Percentiles rank a stretch among this genome's conserved stretches.
Evolutionary conservation across 2,888 invertebrate genomes (phyloP).

Genomic region (Argynnis bischoffii): DNA sequence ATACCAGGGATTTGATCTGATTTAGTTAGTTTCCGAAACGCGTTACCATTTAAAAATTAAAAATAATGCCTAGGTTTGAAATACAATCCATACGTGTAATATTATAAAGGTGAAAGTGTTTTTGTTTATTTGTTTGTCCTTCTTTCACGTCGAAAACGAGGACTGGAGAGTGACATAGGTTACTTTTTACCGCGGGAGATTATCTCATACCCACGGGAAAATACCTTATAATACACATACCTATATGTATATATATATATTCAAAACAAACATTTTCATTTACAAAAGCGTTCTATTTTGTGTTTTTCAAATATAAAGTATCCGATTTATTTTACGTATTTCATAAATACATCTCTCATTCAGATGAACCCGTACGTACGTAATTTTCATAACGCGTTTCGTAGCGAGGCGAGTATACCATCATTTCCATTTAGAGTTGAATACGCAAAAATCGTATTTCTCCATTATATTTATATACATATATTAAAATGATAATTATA

Average conservation of each 20-base stretch:
- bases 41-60: not conserved
- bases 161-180: no score
- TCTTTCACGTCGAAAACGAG: no score
- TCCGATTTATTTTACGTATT: not conserved
- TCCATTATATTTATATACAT: slow-evolving; percentile 6
- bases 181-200: no score
- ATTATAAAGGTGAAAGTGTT: no score
- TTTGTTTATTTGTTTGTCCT: no score
- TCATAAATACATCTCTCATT: slow-evolving; percentile 5
- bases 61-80: not conserved
- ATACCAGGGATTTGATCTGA: no score
- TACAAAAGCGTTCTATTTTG: not conserved
- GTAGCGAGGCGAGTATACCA: no score
- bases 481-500: slow-evolving; percentile 32
- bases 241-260: no score
- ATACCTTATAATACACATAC: no score
- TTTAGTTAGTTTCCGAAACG: no score
- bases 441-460: slow-evolving; percentile 25
- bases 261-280: not conserved
- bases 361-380: slow-evolving; percentile 10
- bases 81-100: no score
- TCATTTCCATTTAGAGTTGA: slow-evolving; percentile 19
- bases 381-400: slow-evolving; percentile 1
- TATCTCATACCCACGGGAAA: no score
- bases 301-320: not conserved